Evolutionary conservation across 2,888 invertebrate species (phyloP).

Genomic region (Toxonevra muliebris): DNA sequence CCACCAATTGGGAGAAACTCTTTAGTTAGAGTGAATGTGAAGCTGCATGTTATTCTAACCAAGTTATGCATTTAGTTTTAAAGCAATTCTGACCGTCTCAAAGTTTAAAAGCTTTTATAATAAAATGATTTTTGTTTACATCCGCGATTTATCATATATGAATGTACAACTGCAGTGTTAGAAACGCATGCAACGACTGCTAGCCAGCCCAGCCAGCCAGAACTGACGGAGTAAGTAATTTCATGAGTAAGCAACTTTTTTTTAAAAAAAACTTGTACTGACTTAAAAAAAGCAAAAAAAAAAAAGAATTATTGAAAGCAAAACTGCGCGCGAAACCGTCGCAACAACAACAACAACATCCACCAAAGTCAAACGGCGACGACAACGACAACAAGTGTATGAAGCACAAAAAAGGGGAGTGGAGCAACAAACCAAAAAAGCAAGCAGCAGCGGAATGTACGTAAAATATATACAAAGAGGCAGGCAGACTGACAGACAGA

Average conservation of each 20-base stretch:
- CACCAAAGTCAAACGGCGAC: not conserved
- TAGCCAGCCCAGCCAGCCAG: too few relatives aligned
- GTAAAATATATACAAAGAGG: constrained; percentile 8
- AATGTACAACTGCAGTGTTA: too few relatives aligned
- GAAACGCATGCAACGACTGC: too few relatives aligned
- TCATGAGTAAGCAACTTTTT: constrained; percentile 30
- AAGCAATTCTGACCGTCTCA: too few relatives aligned
- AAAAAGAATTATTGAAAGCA: not conserved
- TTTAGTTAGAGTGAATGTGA: too few relatives aligned
- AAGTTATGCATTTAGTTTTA: too few relatives aligned
- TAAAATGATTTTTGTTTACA: too few relatives aligned
- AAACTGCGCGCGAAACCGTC: constrained; percentile 9
- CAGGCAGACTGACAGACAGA: constrained; percentile 39
- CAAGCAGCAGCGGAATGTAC: not conserved
- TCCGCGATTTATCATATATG: too few relatives aligned
- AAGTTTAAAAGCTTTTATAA: too few relatives aligned
- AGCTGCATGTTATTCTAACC: too few relatives aligned
- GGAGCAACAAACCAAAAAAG: not conserved
- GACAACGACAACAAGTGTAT: constrained; percentile 6
- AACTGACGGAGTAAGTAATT: not conserved
- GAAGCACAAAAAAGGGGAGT: too few relatives aligned
- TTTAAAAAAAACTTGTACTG: constrained; percentile 25
- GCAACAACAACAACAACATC: constrained; percentile 12
- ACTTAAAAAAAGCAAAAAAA: not conserved
- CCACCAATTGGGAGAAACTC: too few relatives aligned